These are phyloP conservation scores for Drosophila paramelanica DNA, from an alignment of 2,888 invertebrate species.

Conservation along the genomic window DNA sequence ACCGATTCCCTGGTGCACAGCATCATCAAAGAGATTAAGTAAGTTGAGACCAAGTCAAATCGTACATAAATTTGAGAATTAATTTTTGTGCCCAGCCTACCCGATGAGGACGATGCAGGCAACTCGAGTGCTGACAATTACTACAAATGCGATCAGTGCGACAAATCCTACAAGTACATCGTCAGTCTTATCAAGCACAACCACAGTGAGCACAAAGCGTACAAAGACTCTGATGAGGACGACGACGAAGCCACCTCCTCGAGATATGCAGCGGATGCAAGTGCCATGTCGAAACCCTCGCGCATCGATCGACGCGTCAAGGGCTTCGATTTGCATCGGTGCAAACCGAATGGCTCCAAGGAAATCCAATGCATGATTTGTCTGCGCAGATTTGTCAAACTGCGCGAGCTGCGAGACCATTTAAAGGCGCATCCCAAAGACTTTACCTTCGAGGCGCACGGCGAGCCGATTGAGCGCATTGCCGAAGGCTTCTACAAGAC, in stretches of 20 bases:
- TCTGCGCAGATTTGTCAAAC: slow-evolving; percentile 77
- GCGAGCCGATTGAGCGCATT: slow-evolving; percentile 68
- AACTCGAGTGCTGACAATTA: slow-evolving; percentile 50
- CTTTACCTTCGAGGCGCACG: slow-evolving; percentile 66
- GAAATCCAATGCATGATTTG: slow-evolving; percentile 84
- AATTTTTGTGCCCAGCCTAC: slow-evolving; percentile 26
- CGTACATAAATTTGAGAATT: not conserved
- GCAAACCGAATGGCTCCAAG: slow-evolving; percentile 82
- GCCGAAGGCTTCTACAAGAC: slow-evolving; percentile 78
- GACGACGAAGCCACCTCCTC: slow-evolving; percentile 39
- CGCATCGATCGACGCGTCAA: slow-evolving; percentile 62
- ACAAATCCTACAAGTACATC: slow-evolving; percentile 63
- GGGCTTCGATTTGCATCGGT: slow-evolving; percentile 71
- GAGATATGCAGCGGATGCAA: slow-evolving; percentile 22
- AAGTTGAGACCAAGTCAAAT: slow-evolving; percentile 1
- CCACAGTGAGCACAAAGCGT: slow-evolving; percentile 47
- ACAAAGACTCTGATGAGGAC: slow-evolving; percentile 47
- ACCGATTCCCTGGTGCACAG: slow-evolving; percentile 64
- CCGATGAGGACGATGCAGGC: slow-evolving; percentile 58
- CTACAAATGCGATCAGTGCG: slow-evolving; percentile 67
- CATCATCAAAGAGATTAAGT: slow-evolving; percentile 59
- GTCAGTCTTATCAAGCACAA: slow-evolving; percentile 68
- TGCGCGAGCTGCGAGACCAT: slow-evolving; percentile 81
- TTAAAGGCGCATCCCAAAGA: slow-evolving; percentile 66
- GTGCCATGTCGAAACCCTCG: slow-evolving; percentile 43